Evolutionary conservation across 2,888 invertebrate genomes (phyloP).

Genomic region (Strigamia maritima): DNA sequence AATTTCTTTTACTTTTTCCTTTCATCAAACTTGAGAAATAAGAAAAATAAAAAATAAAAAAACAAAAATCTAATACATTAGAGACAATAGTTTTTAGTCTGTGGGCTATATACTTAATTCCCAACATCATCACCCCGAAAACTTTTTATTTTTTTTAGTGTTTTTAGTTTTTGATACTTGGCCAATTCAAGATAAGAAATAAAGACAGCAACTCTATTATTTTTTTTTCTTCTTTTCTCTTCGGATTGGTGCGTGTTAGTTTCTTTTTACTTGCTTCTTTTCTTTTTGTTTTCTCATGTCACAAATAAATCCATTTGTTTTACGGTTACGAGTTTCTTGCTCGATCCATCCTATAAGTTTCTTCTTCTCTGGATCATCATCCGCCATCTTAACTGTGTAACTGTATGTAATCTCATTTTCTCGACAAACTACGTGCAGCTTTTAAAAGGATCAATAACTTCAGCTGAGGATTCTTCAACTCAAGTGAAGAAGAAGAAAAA

Average conservation of each 20-base stretch:
- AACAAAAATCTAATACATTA: not conserved
- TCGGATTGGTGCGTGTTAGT: not conserved
- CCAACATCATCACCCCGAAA: not conserved
- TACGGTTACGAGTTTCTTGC: conserved; percentile 4
- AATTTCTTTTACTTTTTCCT: not conserved
- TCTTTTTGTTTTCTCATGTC: not conserved
- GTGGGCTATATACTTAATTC: not conserved
- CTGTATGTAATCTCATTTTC: conserved; percentile 4
- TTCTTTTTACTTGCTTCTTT: not conserved
- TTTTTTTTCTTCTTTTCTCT: not conserved
- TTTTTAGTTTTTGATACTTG: not conserved
- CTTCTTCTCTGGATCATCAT: not conserved
- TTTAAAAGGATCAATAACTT: not conserved
- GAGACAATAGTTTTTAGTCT: not conserved
- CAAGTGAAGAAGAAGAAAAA: not conserved
- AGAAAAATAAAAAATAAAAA: not conserved
- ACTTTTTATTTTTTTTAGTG: not conserved
- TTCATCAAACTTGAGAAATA: not conserved
- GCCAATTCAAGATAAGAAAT: conserved; percentile 4
- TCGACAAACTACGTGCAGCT: conserved; percentile 4
- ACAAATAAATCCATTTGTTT: conserved; percentile 4
- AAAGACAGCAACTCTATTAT: not conserved
- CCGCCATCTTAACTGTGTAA: conserved; percentile 4
- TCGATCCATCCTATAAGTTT: not conserved
- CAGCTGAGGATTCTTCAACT: not conserved